Percentiles rank a stretch among this genome's conserved stretches.
These are phyloP conservation scores for Mechanitis mazaeus DNA, from an alignment of 2,888 invertebrate species.

Conservation along the genomic window DNA sequence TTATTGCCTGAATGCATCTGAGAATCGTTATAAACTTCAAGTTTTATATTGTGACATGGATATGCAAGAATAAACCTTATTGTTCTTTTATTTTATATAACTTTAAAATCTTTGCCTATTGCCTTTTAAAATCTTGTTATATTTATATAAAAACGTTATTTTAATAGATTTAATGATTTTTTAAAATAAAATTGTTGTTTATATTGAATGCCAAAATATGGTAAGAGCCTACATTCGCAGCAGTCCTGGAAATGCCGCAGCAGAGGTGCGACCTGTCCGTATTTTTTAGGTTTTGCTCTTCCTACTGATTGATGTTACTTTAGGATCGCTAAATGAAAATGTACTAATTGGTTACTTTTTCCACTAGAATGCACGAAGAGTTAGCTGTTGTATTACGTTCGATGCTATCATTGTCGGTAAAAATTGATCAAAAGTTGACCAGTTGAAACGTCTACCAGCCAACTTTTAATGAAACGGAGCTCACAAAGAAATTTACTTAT, in stretches of 20 bases:
- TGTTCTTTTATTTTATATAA: too few relatives aligned
- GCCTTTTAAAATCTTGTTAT: too few relatives aligned
- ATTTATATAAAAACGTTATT: too few relatives aligned
- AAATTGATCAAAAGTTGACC: constrained; percentile 65
- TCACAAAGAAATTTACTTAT: constrained; percentile 61
- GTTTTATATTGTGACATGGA: constrained; percentile 6
- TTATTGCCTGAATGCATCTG: constrained; percentile 11
- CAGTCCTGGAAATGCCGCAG: constrained; percentile 16
- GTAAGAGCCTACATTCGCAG: constrained; percentile 28
- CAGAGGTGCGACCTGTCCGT: constrained; percentile 24
- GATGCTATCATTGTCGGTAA: constrained; percentile 76
- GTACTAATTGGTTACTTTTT: constrained; percentile 37
- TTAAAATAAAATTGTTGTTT: not conserved
- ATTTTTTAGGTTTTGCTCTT: constrained; percentile 13
- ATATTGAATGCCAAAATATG: constrained; percentile 31
- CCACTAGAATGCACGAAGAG: constrained; percentile 81
- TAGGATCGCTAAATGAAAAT: not conserved
- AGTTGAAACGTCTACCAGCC: constrained; percentile 65
- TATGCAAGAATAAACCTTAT: not conserved
- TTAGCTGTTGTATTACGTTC: constrained; percentile 77
- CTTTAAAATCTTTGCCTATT: too few relatives aligned
- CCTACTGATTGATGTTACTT: constrained; percentile 7
- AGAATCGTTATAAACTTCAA: constrained; percentile 11
- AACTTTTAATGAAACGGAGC: constrained; percentile 52
- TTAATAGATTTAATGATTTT: too few relatives aligned